phyloP scores from a whole-genome alignment of 1,140 invertebrate genomes.

The Ylistrum balloti region DNA sequence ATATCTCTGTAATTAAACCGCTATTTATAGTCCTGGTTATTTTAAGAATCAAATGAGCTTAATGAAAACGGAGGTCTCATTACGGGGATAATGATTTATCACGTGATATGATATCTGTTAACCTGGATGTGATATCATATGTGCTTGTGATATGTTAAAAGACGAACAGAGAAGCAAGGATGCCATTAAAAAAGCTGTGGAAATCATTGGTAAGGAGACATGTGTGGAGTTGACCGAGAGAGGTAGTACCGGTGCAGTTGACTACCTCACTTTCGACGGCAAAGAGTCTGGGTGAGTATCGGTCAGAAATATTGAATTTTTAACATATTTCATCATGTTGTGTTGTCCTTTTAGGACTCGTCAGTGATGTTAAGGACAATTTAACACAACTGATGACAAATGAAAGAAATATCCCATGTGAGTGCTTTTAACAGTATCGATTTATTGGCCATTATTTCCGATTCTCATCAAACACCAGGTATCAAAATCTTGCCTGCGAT shows the following conservation, averaged over 20 bases:
- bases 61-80: too few relatives aligned
- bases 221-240: background rate
- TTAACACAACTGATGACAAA: too few relatives aligned
- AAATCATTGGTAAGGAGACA: background rate
- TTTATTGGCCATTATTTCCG: background rate
- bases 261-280: background rate
- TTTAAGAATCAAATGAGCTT: too few relatives aligned
- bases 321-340: background rate
- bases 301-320: background rate
- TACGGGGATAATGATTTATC: too few relatives aligned
- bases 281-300: background rate
- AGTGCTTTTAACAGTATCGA: background rate
- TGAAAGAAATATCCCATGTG: too few relatives aligned
- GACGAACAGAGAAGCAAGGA: background rate
- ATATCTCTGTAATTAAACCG: too few relatives aligned
- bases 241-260: background rate
- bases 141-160: background rate
- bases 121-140: too few relatives aligned
- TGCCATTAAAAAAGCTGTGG: background rate
- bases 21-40: too few relatives aligned
- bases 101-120: too few relatives aligned
- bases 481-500: too few relatives aligned
- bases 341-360: background rate
- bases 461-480: too few relatives aligned
- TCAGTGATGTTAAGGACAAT: too few relatives aligned